Conservation (phyloP, 2,888 invertebrate species). For the Leucozona laternaria region DNA sequence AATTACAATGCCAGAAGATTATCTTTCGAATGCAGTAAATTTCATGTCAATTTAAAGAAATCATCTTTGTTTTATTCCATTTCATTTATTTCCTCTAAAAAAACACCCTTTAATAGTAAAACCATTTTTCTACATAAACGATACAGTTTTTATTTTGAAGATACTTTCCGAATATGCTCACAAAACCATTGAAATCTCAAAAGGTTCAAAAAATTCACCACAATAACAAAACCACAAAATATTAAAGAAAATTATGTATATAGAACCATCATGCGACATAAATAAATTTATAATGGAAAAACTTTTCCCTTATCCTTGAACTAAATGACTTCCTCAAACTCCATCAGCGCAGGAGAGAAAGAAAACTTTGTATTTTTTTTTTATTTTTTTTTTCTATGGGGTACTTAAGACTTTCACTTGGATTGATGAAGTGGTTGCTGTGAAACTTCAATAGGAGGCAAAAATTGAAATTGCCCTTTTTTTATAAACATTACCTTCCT, state of each 20-base stretch:
- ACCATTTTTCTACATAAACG: neutral
- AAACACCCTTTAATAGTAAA: too few relatives aligned
- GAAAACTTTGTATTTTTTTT: constrained; percentile 37
- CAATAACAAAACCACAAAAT: constrained; percentile 14
- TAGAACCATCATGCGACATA: constrained; percentile 30
- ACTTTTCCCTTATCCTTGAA: constrained; percentile 58
- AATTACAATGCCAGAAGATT: too few relatives aligned
- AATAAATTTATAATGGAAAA: constrained; percentile 65
- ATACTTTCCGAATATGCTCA: neutral
- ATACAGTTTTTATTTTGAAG: neutral
- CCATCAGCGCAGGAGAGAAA: constrained; percentile 5
- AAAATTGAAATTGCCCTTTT: constrained; percentile 43
- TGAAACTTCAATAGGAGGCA: constrained; percentile 50
- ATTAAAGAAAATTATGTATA: constrained; percentile 3
- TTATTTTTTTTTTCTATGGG: constrained; percentile 23
- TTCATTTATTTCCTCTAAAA: too few relatives aligned
- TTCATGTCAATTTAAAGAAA: too few relatives aligned
- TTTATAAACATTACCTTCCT: constrained; percentile 20
- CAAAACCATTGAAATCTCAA: constrained; percentile 1
- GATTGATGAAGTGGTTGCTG: constrained; percentile 61
- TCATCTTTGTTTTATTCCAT: too few relatives aligned
- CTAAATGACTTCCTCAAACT: constrained; percentile 52
- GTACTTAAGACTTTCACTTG: constrained; percentile 62
- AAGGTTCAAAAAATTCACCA: constrained; percentile 9
- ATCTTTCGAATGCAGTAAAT: too few relatives aligned